A percentile compares a stretch with the other conserved stretches of the same genome.
phyloP scores from a whole-genome alignment of 2,888 invertebrate species.

The Operophtera brumata region DNA sequence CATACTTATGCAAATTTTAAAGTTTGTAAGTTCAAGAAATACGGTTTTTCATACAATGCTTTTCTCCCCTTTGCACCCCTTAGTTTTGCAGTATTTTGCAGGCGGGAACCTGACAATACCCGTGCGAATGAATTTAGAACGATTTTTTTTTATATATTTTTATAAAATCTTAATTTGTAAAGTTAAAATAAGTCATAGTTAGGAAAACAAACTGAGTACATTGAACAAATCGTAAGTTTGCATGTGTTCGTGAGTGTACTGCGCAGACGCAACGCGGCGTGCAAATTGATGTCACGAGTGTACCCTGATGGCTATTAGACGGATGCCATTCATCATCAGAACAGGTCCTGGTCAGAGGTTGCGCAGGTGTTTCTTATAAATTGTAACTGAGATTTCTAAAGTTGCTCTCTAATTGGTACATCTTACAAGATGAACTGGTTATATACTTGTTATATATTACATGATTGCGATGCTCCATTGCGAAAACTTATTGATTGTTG shows the following conservation, averaged over 20 bases:
- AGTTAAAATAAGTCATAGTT: too few relatives aligned
- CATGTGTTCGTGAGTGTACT: constrained; percentile 22
- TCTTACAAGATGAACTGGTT: constrained; percentile 4
- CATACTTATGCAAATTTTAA: too few relatives aligned
- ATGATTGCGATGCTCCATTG: neutral
- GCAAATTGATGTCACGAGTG: constrained; percentile 50
- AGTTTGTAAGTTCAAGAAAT: too few relatives aligned
- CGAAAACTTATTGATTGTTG: neutral
- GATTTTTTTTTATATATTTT: too few relatives aligned
- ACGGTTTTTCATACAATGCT: too few relatives aligned
- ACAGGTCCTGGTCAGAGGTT: constrained; percentile 47
- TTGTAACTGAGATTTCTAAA: constrained; percentile 24
- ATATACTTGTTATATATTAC: neutral
- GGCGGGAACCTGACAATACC: too few relatives aligned
- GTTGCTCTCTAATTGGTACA: constrained; percentile 8
- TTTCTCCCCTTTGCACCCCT: too few relatives aligned
- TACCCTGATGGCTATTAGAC: constrained; percentile 44
- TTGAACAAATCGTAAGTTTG: too few relatives aligned
- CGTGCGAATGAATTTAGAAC: too few relatives aligned
- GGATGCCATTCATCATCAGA: constrained; percentile 52
- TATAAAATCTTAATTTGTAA: too few relatives aligned
- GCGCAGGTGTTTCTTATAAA: constrained; percentile 29
- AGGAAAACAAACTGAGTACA: too few relatives aligned
- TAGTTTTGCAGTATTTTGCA: too few relatives aligned
- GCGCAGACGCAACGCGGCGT: constrained; percentile 41